Conservation (phyloP, 2,888 invertebrate genomes). For the Cosmorhoe ocellata region DNA sequence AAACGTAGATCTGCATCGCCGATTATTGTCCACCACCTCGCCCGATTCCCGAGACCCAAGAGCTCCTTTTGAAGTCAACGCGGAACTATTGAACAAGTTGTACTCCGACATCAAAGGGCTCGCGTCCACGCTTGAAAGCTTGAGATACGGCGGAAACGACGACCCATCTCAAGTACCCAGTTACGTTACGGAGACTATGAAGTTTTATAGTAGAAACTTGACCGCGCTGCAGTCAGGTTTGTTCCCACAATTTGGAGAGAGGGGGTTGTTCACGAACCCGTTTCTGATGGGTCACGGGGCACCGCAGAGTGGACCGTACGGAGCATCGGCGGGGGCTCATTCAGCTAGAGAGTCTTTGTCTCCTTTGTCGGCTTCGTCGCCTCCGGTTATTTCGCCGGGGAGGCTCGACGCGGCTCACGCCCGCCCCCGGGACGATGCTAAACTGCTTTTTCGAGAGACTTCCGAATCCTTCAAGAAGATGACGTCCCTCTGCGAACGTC, state of each 20-base stretch:
- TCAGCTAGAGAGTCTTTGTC: constrained; percentile 73
- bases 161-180: constrained; percentile 69
- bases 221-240: constrained; percentile 70
- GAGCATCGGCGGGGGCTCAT: constrained; percentile 68
- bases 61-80: constrained; percentile 86
- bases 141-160: constrained; percentile 79
- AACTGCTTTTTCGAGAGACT: constrained; percentile 81
- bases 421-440: constrained; percentile 69
- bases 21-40: constrained; percentile 69
- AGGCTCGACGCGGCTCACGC: constrained; percentile 72
- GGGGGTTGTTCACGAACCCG: constrained; percentile 71
- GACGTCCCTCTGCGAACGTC: constrained; percentile 79
- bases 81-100: constrained; percentile 90
- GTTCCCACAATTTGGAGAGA: constrained; percentile 69
- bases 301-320: constrained; percentile 66
- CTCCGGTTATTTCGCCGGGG: constrained; percentile 75
- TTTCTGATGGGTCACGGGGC: constrained; percentile 71
- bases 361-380: constrained; percentile 74
- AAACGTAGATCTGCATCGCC: constrained; percentile 80
- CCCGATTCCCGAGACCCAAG: constrained; percentile 78
- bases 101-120: constrained; percentile 89
- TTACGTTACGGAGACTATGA: constrained; percentile 78
- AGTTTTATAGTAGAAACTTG: constrained; percentile 75
- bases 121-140: constrained; percentile 84
- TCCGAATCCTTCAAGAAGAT: constrained; percentile 79